Base-by-base conservation (phyloP, 2,113 vertebrate genomes). In the Vulpes vulpes region DNA sequence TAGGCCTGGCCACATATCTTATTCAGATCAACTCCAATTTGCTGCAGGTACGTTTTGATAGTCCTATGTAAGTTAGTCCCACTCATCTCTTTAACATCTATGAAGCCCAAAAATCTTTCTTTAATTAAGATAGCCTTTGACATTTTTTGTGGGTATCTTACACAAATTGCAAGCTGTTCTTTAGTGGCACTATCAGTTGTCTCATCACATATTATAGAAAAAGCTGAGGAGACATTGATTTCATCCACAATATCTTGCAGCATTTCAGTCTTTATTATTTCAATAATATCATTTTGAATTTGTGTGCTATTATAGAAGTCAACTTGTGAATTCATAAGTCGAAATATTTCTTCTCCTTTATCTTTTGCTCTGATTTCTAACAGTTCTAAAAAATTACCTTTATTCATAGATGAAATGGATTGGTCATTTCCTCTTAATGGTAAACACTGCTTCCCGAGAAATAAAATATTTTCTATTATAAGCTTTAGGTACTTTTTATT, bases 331-430 rank as follows among this genome's bases (percentile, higher is more conserved):
- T 65, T 97, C 49, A 25, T 94, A 79, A 95, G 95, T 87, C 1
- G 95, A 92, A 95, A 96, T 96, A 96, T 55, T 82, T 97, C 96
- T 96, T 96, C 96, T 96, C 97, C 97, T 96, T 98, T 98, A 94
- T 98, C 98, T 95, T 96, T 98, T 82, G 97, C 95, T 97, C 98
- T 96, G 20, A 97, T 97, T 94, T 98, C 97, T 97, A 98, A 81
- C 32, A 98, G 92, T 93, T 98, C 98, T 95, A 98, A 97, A 96
- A 98, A 98, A 93, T 91, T 97, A 88, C 98, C 98, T 96, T 98
- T 98, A 94, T 98, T 98, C 22, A 94, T 86, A 92, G 94, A 89
- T 91, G 97, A 97, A 96, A 98, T 4, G 74, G 96, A 98, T 19
- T 96, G 94, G 55, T 96, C 94, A 53, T 86, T 95, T 89, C 38